Evolutionary conservation across 1,140 invertebrate genomes (phyloP).

Genomic region (Drusus annulatus): DNA sequence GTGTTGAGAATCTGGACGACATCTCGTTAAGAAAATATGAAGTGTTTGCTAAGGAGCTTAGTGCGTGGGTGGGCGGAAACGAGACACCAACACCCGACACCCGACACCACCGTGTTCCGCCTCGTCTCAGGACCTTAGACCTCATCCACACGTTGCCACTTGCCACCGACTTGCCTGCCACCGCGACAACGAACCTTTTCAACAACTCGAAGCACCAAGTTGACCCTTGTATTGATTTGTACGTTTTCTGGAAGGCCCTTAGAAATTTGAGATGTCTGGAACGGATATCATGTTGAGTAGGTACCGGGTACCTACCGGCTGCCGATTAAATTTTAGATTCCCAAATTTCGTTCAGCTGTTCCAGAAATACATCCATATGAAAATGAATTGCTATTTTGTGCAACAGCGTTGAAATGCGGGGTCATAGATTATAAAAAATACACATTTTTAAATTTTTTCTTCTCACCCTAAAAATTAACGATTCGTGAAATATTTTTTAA

Average conservation of each 20-base stretch:
- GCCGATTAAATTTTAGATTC: constrained; percentile 26
- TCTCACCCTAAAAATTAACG: constrained; percentile 3
- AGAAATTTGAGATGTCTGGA: neutral
- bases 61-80: constrained; percentile 23
- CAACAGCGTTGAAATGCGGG: constrained; percentile 30
- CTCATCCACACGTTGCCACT: neutral
- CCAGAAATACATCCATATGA: constrained; percentile 8
- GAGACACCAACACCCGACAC: neutral
- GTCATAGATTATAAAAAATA: constrained; percentile 6
- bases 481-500: neutral
- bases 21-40: constrained; percentile 39
- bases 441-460: neutral
- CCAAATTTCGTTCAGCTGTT: constrained; percentile 33
- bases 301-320: neutral
- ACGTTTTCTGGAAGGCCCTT: neutral
- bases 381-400: constrained; percentile 38
- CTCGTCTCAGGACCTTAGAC: constrained; percentile 20
- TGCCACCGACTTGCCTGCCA: neutral
- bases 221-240: neutral
- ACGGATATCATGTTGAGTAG: neutral
- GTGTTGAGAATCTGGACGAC: constrained; percentile 6
- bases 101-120: constrained; percentile 18
- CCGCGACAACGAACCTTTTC: neutral
- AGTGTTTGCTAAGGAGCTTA: constrained; percentile 31
- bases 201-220: neutral